Evolutionary conservation across 2,888 invertebrate genomes (phyloP).

Genomic region (Watsonalla binaria): DNA sequence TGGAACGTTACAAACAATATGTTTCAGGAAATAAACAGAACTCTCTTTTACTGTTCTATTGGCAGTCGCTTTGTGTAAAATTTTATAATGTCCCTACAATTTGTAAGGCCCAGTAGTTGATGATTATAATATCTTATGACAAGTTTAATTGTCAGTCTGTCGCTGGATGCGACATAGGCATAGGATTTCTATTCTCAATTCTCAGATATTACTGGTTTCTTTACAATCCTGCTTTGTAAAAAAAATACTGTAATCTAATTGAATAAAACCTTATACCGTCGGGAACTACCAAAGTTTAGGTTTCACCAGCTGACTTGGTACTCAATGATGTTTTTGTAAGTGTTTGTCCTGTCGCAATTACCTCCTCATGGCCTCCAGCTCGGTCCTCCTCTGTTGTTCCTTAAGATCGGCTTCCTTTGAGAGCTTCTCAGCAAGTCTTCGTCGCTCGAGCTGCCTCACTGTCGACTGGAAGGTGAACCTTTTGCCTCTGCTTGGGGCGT

Average conservation of each 20-base stretch:
- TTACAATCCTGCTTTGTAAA: too few species aligned
- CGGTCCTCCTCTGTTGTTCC: constrained; percentile 85
- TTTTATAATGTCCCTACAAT: too few species aligned
- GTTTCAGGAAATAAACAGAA: neutral
- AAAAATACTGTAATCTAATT: too few species aligned
- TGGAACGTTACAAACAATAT: constrained; percentile 23
- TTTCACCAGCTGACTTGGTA: too few species aligned
- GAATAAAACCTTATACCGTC: too few species aligned
- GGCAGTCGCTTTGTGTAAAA: too few species aligned
- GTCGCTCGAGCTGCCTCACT: constrained; percentile 87
- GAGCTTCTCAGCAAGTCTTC: constrained; percentile 85
- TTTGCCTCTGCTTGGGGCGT: constrained; percentile 63
- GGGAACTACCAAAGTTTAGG: too few species aligned
- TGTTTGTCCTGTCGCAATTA: constrained; percentile 4
- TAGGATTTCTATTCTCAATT: too few species aligned
- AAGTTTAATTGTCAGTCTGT: neutral
- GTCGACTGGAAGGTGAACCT: constrained; percentile 92
- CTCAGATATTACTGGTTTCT: too few species aligned
- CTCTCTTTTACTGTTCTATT: too few species aligned
- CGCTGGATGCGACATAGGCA: too few species aligned
- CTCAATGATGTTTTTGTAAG: neutral
- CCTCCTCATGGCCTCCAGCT: constrained; percentile 89
- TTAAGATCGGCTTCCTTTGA: constrained; percentile 87
- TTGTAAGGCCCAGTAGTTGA: too few species aligned
- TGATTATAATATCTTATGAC: neutral